Evolutionary conservation across 2,888 invertebrate species (phyloP), one percentile per base, ranked within the genome.

Genomic region (Eumacrocentrus americanus): DNA sequence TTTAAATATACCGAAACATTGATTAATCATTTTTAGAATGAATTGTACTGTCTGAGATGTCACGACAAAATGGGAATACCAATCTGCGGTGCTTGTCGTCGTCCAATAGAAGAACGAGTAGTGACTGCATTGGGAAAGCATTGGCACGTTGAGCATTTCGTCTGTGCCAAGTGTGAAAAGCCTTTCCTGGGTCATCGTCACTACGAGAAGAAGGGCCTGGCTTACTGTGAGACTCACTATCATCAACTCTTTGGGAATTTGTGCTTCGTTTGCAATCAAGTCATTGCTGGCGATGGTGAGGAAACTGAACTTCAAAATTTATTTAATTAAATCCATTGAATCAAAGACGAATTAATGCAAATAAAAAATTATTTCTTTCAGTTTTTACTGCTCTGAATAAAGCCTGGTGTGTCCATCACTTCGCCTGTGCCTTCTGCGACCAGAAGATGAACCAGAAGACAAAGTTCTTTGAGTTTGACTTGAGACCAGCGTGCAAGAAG

Each of bases 21-120:
- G 6, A 18, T 35, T 3, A 12, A 14, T 1, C n/a, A n/a, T 40
- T 55, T 12, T 9, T 74, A 91, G 91, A 94, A 95, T 78, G 98
- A 98, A 75, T 83, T 99, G 57, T 99, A 98, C 82, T 99, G 99
- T 79, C 86, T 99, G 67, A 89, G 98, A 56, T 99, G 98, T 79
- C 98, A 98, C 78, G 98, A 98, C 82, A 98, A 98, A 84, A 98
- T 99, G 98, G 98, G 98, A 23, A 97, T 99, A 67, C 98, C 99
- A n/a, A 99, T 99, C 71, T 99, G 99, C 81, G 99, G 98, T 25
- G 99, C 99, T 53, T 99, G 99, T 81, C 91, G 98, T 53, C 90
- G 98, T 23, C 99, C 99, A 1, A 98, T 99, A 69, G 99, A 99
- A 81, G 99, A 99, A 81, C 87, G 99, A 62, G 97, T 99, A 23